Percentiles rank a stretch among this genome's conserved stretches.
Evolutionary conservation across 1,140 invertebrate genomes (phyloP).

Genomic region (Sitobion miscanthi): DNA sequence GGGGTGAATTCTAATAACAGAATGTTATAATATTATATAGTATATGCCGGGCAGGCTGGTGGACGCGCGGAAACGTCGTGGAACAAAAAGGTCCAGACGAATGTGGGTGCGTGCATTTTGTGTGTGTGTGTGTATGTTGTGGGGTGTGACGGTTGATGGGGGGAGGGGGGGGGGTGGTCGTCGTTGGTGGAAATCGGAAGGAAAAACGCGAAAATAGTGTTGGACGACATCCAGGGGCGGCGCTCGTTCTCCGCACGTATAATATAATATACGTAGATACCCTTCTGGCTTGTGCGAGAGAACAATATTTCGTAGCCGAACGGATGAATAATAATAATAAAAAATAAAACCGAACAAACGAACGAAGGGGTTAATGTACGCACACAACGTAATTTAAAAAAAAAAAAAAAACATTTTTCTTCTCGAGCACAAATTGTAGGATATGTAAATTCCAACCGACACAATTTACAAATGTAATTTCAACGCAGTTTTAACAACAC

Average conservation of each 20-base stretch:
- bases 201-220: constrained; percentile 36
- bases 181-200: not conserved
- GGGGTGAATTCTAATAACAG: constrained; percentile 28
- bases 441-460: not conserved
- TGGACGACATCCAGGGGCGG: constrained; percentile 32
- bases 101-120: not conserved
- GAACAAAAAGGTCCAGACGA: not conserved
- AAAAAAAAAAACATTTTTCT: not conserved
- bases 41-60: not conserved
- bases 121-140: not conserved
- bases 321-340: not conserved
- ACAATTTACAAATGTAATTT: constrained; percentile 11
- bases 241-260: not conserved
- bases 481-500: not conserved
- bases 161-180: no score
- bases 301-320: constrained; percentile 13
- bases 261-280: not conserved
- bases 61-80: not conserved
- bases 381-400: not conserved
- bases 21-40: not conserved
- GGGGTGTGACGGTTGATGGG: no score
- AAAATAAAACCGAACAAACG: not conserved
- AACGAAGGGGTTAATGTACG: constrained; percentile 34
- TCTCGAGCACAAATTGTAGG: not conserved
- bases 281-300: not conserved